Evolutionary conservation across 2,888 invertebrate species (phyloP), one percentile per base, ranked within the genome.

Genomic region (Psylliodes chrysocephalus): DNA sequence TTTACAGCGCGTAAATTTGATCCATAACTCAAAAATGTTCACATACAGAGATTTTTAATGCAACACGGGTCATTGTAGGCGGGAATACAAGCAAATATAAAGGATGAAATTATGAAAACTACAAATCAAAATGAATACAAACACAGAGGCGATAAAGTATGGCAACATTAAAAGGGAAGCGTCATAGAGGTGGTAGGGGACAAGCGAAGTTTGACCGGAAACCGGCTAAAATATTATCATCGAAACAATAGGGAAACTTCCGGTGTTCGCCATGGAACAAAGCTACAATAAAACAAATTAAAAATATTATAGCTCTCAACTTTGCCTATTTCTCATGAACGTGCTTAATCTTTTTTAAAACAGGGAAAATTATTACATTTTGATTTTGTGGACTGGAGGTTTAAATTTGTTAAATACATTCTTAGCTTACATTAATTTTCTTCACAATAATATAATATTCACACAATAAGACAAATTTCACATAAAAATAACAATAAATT

Each of bases 151-250:
- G 71, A 76, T 77, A 76, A 75, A 75, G 73, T 76, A 76, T 76
- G 76, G 75, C 72, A 67, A 72, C 73, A 75, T 74, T 74, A 77
- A 77, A 77, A 76, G 76, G 77, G 77, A 77, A 78, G 77, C 72
- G 77, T 76, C 77, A 77, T 77, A 77, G 77, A 78, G 75, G 77
- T 75, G 71, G 74, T 59, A 65, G 71, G 74, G 73, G 69, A 64
- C 71, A 49, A 74, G 72, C 75, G 73, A 71, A 66, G 71, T 70
- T 70, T 76, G 75, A 77, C 78, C 78, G 79, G 78, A 79, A 79
- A 76, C 77, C 70, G 74, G 77, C 78, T 79, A 77, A 79, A 80
- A 79, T 80, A 80, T 79, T 80, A 79, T 79, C 79, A 77, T 72
- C 73, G 75, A 77, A 78, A 80, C 80, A 80, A 80, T 80, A 78